Conservation (phyloP, 2,797 vertebrate genomes). For the Danionella dracula region DNA sequence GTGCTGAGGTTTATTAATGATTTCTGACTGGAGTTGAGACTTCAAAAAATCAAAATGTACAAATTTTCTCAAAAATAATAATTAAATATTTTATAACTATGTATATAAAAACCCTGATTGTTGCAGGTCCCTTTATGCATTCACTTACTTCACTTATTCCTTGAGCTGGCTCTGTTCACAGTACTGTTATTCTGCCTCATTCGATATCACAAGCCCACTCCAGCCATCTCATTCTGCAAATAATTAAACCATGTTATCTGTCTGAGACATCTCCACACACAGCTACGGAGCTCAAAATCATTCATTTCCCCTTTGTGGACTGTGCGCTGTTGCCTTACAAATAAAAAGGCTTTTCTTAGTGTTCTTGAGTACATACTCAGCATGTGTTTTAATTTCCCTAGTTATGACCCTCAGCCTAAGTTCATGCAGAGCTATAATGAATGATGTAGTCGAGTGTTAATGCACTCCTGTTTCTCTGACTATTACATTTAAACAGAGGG, state of each 20-base stretch:
- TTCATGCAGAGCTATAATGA: conserved; percentile 45
- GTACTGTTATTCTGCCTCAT: too few relatives aligned
- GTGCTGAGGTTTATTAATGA: too few relatives aligned
- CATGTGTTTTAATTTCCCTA: conserved; percentile 22
- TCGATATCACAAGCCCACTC: neutral
- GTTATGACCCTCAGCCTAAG: conserved; percentile 4
- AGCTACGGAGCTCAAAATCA: conserved; percentile 38
- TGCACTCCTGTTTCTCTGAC: neutral
- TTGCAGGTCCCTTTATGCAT: neutral
- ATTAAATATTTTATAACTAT: too few relatives aligned
- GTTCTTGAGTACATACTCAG: conserved; percentile 13
- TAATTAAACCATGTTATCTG: conserved; percentile 54
- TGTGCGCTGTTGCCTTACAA: conserved; percentile 29
- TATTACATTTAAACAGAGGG: neutral
- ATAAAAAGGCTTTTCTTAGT: neutral
- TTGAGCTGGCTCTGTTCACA: too few relatives aligned
- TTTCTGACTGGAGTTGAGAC: too few relatives aligned
- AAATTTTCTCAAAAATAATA: too few relatives aligned
- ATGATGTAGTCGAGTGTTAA: conserved; percentile 38
- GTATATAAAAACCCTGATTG: too few relatives aligned
- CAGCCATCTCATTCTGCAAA: conserved; percentile 29
- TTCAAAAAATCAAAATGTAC: too few relatives aligned
- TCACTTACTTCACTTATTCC: neutral
- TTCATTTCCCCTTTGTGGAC: conserved; percentile 59
- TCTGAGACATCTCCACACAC: conserved; percentile 60